Evolutionary conservation across 1,140 invertebrate genomes (phyloP).

Genomic region (Trichomalopsis sarcophagae): DNA sequence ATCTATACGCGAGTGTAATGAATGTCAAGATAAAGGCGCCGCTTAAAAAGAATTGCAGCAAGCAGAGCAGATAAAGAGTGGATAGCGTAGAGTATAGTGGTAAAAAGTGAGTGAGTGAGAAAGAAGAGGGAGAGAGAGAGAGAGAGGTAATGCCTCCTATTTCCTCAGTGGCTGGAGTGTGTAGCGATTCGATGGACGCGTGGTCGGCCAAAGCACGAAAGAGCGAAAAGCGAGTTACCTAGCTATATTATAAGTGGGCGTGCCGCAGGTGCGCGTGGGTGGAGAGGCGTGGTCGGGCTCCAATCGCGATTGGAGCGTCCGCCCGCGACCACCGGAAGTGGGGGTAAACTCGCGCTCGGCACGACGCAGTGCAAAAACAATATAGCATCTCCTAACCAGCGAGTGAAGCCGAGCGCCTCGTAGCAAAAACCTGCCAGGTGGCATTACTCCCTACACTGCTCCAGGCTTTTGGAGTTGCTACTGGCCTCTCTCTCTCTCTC

Average conservation of each 20-base stretch:
- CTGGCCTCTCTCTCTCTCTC: slow-evolving; percentile 56
- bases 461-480: slow-evolving; percentile 69
- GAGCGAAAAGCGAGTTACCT: slow-evolving; percentile 48
- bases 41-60: slow-evolving; percentile 46
- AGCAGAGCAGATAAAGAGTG: slow-evolving; percentile 52
- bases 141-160: slow-evolving; percentile 37
- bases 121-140: slow-evolving; percentile 50
- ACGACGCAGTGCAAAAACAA: slow-evolving; percentile 65
- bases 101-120: slow-evolving; percentile 56
- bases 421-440: slow-evolving; percentile 73
- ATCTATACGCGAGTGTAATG: slow-evolving; percentile 8
- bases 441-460: slow-evolving; percentile 69
- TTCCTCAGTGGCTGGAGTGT: slow-evolving; percentile 50
- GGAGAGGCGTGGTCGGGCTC: slow-evolving; percentile 64
- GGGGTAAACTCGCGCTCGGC: slow-evolving; percentile 57
- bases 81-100: slow-evolving; percentile 50
- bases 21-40: slow-evolving; percentile 35
- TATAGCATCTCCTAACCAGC: slow-evolving; percentile 63
- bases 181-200: slow-evolving; percentile 39
- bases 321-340: slow-evolving; percentile 61
- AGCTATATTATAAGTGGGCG: slow-evolving; percentile 65
- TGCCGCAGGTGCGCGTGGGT: slow-evolving; percentile 71
- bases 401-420: slow-evolving; percentile 52
- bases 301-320: slow-evolving; percentile 62
- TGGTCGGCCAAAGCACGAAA: slow-evolving; percentile 21